Evolutionary conservation across 2,888 invertebrate species (phyloP).

Genomic region (Galeopsomyia nigrocyanea): DNA sequence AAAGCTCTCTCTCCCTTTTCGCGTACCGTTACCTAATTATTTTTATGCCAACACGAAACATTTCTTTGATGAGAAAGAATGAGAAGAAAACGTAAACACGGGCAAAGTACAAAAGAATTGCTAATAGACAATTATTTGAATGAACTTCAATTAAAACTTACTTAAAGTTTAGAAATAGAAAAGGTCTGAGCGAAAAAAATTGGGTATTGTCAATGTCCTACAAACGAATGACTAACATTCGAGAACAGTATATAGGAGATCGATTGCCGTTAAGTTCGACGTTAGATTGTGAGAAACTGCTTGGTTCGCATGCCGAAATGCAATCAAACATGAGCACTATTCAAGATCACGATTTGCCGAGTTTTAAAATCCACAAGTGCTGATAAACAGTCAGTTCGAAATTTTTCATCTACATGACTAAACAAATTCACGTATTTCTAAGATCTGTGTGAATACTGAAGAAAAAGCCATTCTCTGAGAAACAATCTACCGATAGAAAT

Average conservation of each 20-base stretch:
- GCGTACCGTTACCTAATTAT: constrained; percentile 17
- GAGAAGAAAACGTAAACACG: constrained; percentile 36
- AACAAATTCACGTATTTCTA: neutral
- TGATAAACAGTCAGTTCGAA: constrained; percentile 38
- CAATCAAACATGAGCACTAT: constrained; percentile 44
- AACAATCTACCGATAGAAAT: constrained; percentile 34
- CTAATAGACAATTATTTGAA: constrained; percentile 33
- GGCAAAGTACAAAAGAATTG: constrained; percentile 41
- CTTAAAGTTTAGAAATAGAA: constrained; percentile 23
- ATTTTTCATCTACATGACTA: constrained; percentile 23
- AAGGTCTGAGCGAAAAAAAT: constrained; percentile 31
- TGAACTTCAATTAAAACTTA: constrained; percentile 43
- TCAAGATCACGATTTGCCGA: constrained; percentile 30
- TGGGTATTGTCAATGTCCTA: constrained; percentile 31
- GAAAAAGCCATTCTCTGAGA: constrained; percentile 15
- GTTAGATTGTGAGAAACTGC: neutral
- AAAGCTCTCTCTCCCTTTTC: neutral
- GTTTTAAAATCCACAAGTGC: neutral
- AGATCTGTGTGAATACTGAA: constrained; percentile 37
- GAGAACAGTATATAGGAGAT: constrained; percentile 28
- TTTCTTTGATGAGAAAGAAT: constrained; percentile 8
- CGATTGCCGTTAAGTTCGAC: constrained; percentile 17
- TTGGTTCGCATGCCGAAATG: constrained; percentile 20
- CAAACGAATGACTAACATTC: constrained; percentile 31
- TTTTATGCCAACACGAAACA: constrained; percentile 38